Conservation (phyloP, 2,113 vertebrate species). For the Phodopus roborovskii region DNA sequence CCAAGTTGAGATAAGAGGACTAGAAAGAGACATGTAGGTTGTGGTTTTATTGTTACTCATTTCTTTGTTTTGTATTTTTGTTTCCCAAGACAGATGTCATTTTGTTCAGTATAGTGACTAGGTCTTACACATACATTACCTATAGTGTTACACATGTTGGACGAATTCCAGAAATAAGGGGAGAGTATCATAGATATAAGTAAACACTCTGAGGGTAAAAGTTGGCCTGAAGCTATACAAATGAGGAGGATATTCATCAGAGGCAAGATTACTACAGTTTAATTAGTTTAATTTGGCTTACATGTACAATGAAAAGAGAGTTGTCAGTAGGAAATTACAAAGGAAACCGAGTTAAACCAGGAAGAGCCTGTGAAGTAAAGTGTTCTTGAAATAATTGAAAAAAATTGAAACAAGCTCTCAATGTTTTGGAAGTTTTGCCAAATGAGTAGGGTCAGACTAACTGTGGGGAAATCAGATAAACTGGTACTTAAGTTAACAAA, state of each 20-base stretch:
- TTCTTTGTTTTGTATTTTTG: conserved; percentile 5
- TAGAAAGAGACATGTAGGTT: conserved; percentile 3
- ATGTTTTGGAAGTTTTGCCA: conserved; percentile 28
- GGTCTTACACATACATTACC: not conserved
- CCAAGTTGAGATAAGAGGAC: not conserved
- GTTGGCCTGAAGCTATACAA: not conserved
- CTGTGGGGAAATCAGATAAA: not conserved
- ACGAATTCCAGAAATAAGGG: not conserved
- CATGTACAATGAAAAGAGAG: not conserved
- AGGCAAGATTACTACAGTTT: not conserved
- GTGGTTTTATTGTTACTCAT: not conserved
- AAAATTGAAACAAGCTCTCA: not conserved
- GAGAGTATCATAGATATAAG: no score
- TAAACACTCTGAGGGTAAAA: not conserved
- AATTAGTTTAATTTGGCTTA: not conserved
- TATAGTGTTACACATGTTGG: not conserved
- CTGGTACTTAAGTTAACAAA: not conserved
- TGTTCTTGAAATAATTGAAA: conserved; percentile 24
- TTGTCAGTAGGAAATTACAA: not conserved
- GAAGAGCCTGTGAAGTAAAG: not conserved
- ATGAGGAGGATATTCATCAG: not conserved
- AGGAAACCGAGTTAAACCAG: not conserved
- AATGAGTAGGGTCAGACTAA: not conserved
- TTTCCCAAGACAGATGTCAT: not conserved
- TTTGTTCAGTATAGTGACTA: not conserved